These are phyloP conservation scores for Amphimallon solstitiale DNA, from an alignment of 2,888 invertebrate genomes.

Conservation along the genomic window DNA sequence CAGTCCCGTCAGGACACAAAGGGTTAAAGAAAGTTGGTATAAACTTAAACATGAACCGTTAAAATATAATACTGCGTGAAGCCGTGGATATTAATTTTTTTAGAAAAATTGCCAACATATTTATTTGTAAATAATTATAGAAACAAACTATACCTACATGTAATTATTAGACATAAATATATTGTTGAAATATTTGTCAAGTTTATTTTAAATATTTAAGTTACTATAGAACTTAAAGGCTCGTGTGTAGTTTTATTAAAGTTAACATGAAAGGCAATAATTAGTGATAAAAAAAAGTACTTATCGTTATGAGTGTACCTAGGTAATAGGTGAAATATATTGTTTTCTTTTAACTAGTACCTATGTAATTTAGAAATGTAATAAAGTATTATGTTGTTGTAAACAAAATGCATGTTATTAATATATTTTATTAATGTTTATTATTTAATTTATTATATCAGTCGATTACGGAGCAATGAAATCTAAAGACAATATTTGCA, in stretches of 20 bases:
- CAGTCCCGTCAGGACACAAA: no score
- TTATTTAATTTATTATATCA: neutral
- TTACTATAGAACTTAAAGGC: slow-evolving; percentile 25
- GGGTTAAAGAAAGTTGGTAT: no score
- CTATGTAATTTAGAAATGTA: slow-evolving; percentile 5
- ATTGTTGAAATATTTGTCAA: slow-evolving; percentile 23
- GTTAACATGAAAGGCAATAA: slow-evolving; percentile 35
- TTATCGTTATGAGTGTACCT: slow-evolving; percentile 14
- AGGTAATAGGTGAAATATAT: neutral
- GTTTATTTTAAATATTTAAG: slow-evolving; percentile 11
- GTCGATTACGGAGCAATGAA: no score
- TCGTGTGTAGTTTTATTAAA: slow-evolving; percentile 33
- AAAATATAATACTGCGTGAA: no score
- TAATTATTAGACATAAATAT: slow-evolving; percentile 2
- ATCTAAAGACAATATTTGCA: no score
- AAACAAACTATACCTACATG: neutral
- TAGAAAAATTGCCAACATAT: no score
- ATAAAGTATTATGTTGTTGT: slow-evolving; percentile 10
- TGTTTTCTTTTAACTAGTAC: slow-evolving; percentile 12
- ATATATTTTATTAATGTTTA: slow-evolving; percentile 32
- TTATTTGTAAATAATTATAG: no score
- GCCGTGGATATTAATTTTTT: no score
- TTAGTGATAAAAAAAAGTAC: slow-evolving; percentile 34
- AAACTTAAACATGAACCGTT: no score
- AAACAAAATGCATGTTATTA: slow-evolving; percentile 28